Evolutionary conservation across 1,140 invertebrate genomes (phyloP), one percentile per base, ranked within the genome.

Genomic region (Danaus melanippus): DNA sequence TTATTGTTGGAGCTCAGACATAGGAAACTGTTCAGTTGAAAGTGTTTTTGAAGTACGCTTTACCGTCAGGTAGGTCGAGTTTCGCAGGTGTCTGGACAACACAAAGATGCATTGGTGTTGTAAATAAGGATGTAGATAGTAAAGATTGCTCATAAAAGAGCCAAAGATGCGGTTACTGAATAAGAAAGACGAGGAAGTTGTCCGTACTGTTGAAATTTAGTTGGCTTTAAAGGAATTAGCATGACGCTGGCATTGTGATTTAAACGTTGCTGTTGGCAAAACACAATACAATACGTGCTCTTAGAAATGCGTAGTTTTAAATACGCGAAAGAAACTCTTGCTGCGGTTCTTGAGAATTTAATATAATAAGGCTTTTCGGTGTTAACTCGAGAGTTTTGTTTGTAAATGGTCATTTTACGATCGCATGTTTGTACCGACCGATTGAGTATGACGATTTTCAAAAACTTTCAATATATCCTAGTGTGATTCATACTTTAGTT

Each of bases 1-100:
- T 79, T 64, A 84, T 86, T 86, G 81, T 86, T 76, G 60, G 55
- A 45, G 63, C 75, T 79, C 80, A 84, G 84, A 79, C 68, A 70
- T 77, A 84, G 84, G 84, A 86, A 86, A 84, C 76, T 76, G 74
- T 79, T 76, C 76, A 86, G 71, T 82, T 72, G 76, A 82, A 84
- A 83, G 78, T 81, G 70, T 68, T 58, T 55, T 54, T 74, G 65
- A 67, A 79, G 77, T 80, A 81, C 74, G 72, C 77, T 64, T 68
- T 77, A 80, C 71, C 49, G 61, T 70, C 79, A 83, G 81, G 80
- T 83, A 83, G 73, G 74, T 79, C 78, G 74, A 69, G 62, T 59
- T 53, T 64, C 42, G 64, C 70, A 78, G 72, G 76, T 83, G 67
- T 79, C 68, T 71, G 74, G 73, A 63, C 64, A 66, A 49, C 61